Evolutionary conservation across 1,140 invertebrate species (phyloP).

Genomic region (Lysiphlebus fabarum): DNA sequence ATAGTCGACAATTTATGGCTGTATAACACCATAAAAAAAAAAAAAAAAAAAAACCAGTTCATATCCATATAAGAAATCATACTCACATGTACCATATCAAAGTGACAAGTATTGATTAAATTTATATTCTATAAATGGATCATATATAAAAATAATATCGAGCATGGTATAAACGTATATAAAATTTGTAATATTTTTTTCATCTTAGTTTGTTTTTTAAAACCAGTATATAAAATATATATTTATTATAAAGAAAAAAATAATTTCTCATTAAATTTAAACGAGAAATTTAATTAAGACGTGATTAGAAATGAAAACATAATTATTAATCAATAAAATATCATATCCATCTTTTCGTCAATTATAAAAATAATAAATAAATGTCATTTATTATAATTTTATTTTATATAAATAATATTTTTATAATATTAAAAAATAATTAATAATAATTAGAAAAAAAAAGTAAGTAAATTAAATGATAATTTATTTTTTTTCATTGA

Average conservation of each 20-base stretch:
- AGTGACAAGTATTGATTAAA: conserved; percentile 45
- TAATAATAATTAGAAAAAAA: too few relatives aligned
- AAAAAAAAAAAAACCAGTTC: conserved; percentile 32
- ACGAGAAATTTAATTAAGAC: conserved; percentile 37
- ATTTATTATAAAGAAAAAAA: too few relatives aligned
- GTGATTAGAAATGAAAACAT: conserved; percentile 38
- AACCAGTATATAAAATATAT: too few relatives aligned
- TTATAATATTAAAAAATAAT: too few relatives aligned
- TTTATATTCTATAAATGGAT: conserved; percentile 45
- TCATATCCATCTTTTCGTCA: not conserved
- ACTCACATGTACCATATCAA: not conserved
- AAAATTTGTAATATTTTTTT: conserved; percentile 18
- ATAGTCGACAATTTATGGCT: conserved; percentile 51
- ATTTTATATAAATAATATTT: too few relatives aligned
- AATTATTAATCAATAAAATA: conserved; percentile 15
- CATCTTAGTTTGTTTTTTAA: too few relatives aligned
- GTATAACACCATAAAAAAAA: conserved; percentile 40
- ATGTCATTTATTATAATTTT: not conserved
- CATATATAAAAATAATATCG: conserved; percentile 31
- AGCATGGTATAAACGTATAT: conserved; percentile 21
- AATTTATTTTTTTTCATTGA: too few relatives aligned
- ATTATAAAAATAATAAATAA: not conserved
- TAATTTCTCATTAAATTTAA: too few relatives aligned
- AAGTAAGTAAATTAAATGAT: too few relatives aligned
- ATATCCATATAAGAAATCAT: conserved; percentile 25